Conservation (phyloP, 2,797 vertebrate species). For the Huso huso region DNA sequence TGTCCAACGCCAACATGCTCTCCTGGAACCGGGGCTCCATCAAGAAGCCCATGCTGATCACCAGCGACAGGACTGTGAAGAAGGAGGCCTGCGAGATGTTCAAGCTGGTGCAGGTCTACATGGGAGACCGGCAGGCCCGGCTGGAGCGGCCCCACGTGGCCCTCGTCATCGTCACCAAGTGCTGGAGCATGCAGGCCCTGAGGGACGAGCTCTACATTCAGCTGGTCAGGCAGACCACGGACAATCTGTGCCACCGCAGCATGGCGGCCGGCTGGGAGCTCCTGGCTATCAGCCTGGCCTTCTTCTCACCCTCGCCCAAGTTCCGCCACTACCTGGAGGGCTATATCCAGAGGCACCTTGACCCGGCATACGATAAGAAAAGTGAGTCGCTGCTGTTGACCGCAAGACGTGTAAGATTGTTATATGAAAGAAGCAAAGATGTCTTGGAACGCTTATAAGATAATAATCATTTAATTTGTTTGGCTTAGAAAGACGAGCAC, state of each 20-base stretch:
- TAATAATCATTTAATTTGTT: no score
- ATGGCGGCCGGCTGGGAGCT: conserved; percentile 66
- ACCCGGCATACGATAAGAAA: conserved; percentile 53
- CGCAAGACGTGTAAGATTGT: no score
- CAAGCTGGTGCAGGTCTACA: conserved; percentile 69
- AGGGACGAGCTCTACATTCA: conserved; percentile 70
- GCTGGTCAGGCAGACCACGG: conserved; percentile 65
- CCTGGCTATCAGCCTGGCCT: conserved; percentile 67
- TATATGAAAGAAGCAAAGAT: no score
- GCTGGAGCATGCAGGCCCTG: conserved; percentile 62
- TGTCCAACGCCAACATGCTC: conserved; percentile 69
- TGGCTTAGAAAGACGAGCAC: no score
- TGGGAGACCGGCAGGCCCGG: conserved; percentile 62
- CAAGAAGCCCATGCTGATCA: conserved; percentile 71
- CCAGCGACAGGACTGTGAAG: conserved; percentile 56
- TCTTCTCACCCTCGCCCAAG: conserved; percentile 69
- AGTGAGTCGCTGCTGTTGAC: conserved; percentile 46
- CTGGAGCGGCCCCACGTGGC: conserved; percentile 56
- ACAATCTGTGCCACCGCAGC: conserved; percentile 54
- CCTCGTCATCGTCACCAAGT: conserved; percentile 54
- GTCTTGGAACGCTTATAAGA: no score
- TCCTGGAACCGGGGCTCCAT: conserved; percentile 67
- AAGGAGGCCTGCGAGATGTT: conserved; percentile 72
- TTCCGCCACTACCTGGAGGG: conserved; percentile 69
- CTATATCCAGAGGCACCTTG: conserved; percentile 68